phyloP scores from a whole-genome alignment of 2,113 vertebrate species.

The Callospermophilus lateralis region DNA sequence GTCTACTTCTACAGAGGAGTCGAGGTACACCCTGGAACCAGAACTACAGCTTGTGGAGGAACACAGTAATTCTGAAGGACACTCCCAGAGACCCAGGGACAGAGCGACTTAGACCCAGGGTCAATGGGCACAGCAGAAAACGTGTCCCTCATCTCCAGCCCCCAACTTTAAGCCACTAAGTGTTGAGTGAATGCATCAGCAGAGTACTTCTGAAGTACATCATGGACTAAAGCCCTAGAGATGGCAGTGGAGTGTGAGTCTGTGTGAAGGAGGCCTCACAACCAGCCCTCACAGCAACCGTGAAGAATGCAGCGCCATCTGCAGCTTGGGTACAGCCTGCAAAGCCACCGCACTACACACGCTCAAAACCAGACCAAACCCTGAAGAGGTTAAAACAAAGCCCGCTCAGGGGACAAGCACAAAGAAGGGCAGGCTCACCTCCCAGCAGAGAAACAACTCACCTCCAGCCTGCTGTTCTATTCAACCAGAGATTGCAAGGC shows the following conservation, averaged over 20 bases:
- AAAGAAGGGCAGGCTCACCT: neutral
- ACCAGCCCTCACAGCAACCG: neutral
- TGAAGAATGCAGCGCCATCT: too few species aligned
- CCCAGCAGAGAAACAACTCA: neutral
- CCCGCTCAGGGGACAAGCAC: fast-evolving
- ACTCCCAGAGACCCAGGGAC: too few species aligned
- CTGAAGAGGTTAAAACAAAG: neutral
- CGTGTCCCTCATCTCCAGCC: too few species aligned
- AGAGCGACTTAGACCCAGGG: neutral
- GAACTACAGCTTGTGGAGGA: neutral
- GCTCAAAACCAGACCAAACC: neutral
- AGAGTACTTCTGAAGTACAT: neutral
- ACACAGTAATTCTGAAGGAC: neutral
- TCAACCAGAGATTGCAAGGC: neutral
- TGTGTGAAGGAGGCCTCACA: neutral
- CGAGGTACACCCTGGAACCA: neutral
- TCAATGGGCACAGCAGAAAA: neutral
- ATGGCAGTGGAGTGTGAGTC: fast-evolving
- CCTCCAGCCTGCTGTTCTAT: neutral
- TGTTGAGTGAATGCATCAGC: neutral
- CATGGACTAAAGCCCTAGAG: neutral
- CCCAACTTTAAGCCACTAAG: fast-evolving
- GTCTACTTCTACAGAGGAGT: neutral
- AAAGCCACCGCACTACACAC: neutral
- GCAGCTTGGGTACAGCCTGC: neutral